Percentiles rank a stretch among this genome's conserved stretches.
Evolutionary conservation across 1,140 invertebrate genomes (phyloP).

Genomic region (Eriosoma lanigerum): DNA sequence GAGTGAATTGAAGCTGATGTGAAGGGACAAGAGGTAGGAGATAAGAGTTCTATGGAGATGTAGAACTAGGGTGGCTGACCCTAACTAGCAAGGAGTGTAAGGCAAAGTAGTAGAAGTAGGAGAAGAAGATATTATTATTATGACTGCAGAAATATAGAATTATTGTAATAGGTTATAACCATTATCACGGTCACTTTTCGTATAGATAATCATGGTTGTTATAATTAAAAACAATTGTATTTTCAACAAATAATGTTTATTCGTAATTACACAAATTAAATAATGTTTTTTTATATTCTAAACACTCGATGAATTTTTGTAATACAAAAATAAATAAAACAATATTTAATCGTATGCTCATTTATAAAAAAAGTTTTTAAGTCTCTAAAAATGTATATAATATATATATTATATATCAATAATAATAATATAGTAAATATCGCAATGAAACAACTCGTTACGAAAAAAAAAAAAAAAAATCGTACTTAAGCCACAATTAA

Average conservation of each 20-base stretch:
- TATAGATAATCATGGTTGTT: no score
- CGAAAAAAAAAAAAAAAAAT: background rate
- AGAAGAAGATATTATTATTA: no score
- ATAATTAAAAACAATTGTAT: constrained; percentile 7
- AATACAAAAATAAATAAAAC: constrained; percentile 52
- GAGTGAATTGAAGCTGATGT: no score
- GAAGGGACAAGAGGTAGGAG: no score
- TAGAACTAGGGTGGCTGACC: no score
- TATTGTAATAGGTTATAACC: no score
- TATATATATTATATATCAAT: background rate
- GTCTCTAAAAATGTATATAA: constrained; percentile 37
- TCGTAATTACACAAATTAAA: constrained; percentile 42
- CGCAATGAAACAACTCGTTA: constrained; percentile 24
- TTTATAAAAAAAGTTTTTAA: constrained; percentile 44
- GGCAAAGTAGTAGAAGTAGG: no score
- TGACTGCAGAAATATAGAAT: no score
- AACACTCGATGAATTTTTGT: constrained; percentile 49
- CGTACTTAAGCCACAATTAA: constrained; percentile 40
- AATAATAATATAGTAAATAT: constrained; percentile 36
- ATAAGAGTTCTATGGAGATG: no score
- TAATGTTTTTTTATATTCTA: constrained; percentile 19
- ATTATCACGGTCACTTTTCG: no score
- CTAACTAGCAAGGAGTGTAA: no score
- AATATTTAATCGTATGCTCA: constrained; percentile 43
- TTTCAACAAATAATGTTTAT: constrained; percentile 50